Evolutionary conservation across 2,888 invertebrate species (phyloP).

Genomic region (Drosophila atripex): DNA sequence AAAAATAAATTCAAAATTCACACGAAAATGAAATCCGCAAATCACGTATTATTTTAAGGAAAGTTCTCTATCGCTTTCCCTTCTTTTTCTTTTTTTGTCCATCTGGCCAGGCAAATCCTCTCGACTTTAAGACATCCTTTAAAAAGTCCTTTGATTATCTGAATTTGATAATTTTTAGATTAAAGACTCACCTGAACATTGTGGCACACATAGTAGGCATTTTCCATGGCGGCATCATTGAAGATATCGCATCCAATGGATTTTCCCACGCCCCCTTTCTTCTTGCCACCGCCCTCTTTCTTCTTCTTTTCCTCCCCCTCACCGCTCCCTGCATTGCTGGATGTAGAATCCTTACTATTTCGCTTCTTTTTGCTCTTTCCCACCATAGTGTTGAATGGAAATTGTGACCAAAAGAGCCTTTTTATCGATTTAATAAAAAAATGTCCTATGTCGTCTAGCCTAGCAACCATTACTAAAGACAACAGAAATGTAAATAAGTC

Average conservation of each 20-base stretch:
- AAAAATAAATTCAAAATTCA: neutral
- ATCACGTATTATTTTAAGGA: neutral
- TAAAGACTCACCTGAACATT: constrained; percentile 89
- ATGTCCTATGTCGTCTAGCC: neutral
- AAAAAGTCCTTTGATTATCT: neutral
- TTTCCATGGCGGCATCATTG: constrained; percentile 95
- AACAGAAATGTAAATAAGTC: neutral
- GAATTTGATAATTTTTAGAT: fast-evolving
- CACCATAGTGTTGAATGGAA: constrained; percentile 70
- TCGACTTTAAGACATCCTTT: constrained; percentile 90
- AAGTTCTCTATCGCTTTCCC: constrained; percentile 85
- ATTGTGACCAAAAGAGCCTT: neutral
- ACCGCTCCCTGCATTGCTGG: constrained; percentile 77
- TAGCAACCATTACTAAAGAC: constrained; percentile 44
- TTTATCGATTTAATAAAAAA: constrained; percentile 64
- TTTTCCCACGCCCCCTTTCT: constrained; percentile 84
- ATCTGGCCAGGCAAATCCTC: constrained; percentile 96
- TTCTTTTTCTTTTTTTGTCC: constrained; percentile 94
- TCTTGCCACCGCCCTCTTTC: constrained; percentile 84
- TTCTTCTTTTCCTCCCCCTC: constrained; percentile 84
- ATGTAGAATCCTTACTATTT: constrained; percentile 85
- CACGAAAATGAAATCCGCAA: too few species aligned
- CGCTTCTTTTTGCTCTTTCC: constrained; percentile 85
- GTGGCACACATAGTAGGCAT: constrained; percentile 96
- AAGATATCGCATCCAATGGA: constrained; percentile 93